A percentile compares a stretch with the other conserved stretches of the same genome.
Conservation (phyloP, 2,888 invertebrate genomes). For the Nomada lathburiana region DNA sequence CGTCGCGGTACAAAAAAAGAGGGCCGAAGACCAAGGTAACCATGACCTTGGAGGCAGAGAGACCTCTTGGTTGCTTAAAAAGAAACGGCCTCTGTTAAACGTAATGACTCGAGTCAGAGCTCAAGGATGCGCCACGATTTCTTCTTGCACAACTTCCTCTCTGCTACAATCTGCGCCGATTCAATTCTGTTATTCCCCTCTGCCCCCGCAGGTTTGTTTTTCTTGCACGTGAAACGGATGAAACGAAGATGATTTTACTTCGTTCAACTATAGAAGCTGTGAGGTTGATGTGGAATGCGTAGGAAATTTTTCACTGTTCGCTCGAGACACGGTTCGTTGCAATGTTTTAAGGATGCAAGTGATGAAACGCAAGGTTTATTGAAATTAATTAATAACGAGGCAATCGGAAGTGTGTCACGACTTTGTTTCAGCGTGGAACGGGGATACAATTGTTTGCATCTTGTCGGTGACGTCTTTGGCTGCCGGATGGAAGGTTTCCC, state of each 20-base stretch:
- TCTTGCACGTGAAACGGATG: too few relatives aligned
- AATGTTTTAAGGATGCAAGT: not conserved
- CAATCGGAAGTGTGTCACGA: constrained; percentile 4
- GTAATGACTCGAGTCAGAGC: constrained; percentile 37
- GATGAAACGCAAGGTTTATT: constrained; percentile 11
- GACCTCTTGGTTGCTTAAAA: constrained; percentile 21
- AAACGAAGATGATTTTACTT: too few relatives aligned
- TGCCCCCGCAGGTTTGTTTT: not conserved
- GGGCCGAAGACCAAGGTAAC: constrained; percentile 26
- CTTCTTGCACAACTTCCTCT: constrained; percentile 38
- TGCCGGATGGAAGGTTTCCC: constrained; percentile 21
- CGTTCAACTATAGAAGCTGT: too few relatives aligned
- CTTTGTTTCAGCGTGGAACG: not conserved
- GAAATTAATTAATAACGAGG: constrained; percentile 7
- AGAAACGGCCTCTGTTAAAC: constrained; percentile 9
- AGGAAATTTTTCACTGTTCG: constrained; percentile 24
- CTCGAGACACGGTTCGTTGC: constrained; percentile 4
- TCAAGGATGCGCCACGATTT: constrained; percentile 8
- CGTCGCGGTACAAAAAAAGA: constrained; percentile 4
- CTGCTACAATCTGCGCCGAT: constrained; percentile 12
- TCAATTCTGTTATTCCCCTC: not conserved
- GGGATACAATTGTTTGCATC: constrained; percentile 4
- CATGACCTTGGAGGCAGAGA: constrained; percentile 51
- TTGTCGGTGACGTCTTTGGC: constrained; percentile 2
- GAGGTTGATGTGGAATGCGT: not conserved